Evolutionary conservation across 2,797 vertebrate genomes (phyloP).

Genomic region (Oceanodroma leucorhoa): DNA sequence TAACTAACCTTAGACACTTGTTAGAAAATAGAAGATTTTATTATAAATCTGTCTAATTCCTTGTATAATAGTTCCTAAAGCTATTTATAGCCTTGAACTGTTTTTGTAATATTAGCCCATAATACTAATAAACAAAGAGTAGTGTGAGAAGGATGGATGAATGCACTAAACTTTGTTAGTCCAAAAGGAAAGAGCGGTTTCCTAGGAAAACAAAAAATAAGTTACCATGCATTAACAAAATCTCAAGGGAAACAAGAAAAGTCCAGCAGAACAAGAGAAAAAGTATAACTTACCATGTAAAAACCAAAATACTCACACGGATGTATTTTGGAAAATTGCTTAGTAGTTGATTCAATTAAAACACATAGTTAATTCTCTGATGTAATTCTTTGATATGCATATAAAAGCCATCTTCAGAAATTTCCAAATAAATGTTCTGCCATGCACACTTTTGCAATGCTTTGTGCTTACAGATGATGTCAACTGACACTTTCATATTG

Average conservation of each 20-base stretch:
- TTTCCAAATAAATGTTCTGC: neutral
- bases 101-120: neutral
- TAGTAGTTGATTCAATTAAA: neutral
- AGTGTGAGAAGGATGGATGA: neutral
- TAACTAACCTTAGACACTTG: neutral
- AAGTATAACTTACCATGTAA: neutral
- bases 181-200: neutral
- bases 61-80: neutral
- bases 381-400: neutral
- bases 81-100: neutral
- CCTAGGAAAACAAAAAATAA: neutral
- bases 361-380: neutral
- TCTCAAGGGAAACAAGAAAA: neutral
- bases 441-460: neutral
- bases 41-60: neutral
- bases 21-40: neutral
- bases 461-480: neutral
- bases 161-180: neutral
- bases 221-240: neutral
- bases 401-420: neutral
- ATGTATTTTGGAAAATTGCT: neutral
- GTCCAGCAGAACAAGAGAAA: neutral
- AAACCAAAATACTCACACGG: neutral
- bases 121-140: neutral
- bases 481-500: neutral